These are phyloP conservation scores for Acipenser ruthenus DNA, from an alignment of 2,797 vertebrate species.

Conservation along the genomic window DNA sequence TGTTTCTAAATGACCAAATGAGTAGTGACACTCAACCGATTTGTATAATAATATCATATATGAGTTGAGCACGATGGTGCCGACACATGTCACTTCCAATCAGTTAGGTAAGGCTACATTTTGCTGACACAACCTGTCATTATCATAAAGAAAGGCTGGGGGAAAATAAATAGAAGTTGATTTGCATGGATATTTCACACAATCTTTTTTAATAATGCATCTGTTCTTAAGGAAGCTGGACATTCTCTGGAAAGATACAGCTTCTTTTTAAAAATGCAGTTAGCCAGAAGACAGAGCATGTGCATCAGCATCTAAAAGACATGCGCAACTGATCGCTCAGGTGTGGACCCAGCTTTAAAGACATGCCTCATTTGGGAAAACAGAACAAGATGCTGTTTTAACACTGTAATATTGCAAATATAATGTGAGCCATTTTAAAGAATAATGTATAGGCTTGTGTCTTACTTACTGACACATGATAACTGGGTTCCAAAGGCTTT, in stretches of 20 bases:
- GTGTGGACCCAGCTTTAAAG: too few species aligned
- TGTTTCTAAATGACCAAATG: too few species aligned
- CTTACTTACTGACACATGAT: too few species aligned
- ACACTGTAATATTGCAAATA: too few species aligned
- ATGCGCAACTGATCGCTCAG: too few species aligned
- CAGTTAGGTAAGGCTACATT: slow-evolving; percentile 50
- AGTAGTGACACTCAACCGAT: too few species aligned
- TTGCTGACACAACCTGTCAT: slow-evolving; percentile 37
- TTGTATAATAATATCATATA: too few species aligned
- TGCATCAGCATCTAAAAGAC: slow-evolving; percentile 16
- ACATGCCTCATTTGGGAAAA: too few species aligned
- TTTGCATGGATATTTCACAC: slow-evolving; percentile 39
- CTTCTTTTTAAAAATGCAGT: slow-evolving; percentile 45
- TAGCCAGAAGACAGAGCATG: slow-evolving; percentile 40
- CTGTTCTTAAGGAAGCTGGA: slow-evolving; percentile 59
- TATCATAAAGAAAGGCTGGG: slow-evolving; percentile 29
- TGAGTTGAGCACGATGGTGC: slow-evolving; percentile 17
- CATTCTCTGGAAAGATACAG: slow-evolving; percentile 45
- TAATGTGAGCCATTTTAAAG: too few species aligned
- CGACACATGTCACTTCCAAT: slow-evolving; percentile 66
- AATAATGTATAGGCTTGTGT: too few species aligned
- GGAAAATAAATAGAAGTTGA: slow-evolving; percentile 24
- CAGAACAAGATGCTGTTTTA: too few species aligned
- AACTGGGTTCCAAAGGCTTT: too few species aligned
- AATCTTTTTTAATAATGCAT: slow-evolving; percentile 63